These are phyloP conservation scores for Microdon myrmicae DNA, from an alignment of 2,888 invertebrate genomes.

Conservation along the genomic window DNA sequence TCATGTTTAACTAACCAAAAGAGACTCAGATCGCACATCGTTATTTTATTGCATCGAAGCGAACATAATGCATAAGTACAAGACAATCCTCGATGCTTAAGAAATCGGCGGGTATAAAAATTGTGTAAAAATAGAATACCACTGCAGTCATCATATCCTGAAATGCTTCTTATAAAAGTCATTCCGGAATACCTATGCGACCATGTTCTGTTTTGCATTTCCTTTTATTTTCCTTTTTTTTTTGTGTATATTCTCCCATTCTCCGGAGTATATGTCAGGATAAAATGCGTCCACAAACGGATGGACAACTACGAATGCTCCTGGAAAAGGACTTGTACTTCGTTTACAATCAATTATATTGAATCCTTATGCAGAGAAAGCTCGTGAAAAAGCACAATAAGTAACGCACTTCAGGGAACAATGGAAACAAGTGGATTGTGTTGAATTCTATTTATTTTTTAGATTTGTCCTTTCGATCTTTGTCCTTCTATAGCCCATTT, in stretches of 20 bases:
- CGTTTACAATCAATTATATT: constrained; percentile 54
- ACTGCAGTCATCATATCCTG: background rate
- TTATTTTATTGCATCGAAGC: constrained; percentile 49
- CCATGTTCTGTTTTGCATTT: constrained; percentile 31
- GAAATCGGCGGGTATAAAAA: constrained; percentile 27
- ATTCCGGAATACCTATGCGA: constrained; percentile 21
- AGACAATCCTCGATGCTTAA: constrained; percentile 5
- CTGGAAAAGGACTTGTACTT: constrained; percentile 52
- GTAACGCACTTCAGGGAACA: constrained; percentile 52
- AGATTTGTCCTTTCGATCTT: background rate
- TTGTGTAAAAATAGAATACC: background rate
- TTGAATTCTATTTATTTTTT: constrained; percentile 12
- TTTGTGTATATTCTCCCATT: constrained; percentile 1
- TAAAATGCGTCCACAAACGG: constrained; percentile 32
- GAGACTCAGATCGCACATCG: constrained; percentile 40
- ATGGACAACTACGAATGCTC: constrained; percentile 40
- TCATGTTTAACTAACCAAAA: too few species aligned
- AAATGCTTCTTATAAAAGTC: constrained; percentile 35
- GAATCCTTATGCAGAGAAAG: constrained; percentile 46
- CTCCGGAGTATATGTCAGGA: background rate
- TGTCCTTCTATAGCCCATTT: constrained; percentile 3
- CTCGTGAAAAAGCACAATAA: constrained; percentile 51
- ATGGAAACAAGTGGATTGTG: constrained; percentile 46
- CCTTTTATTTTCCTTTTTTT: too few species aligned
- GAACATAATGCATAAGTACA: constrained; percentile 17